Percentiles rank a stretch among this genome's conserved stretches.
Conservation (phyloP, 1,140 invertebrate species). For the Melipona quadrifasciata region DNA sequence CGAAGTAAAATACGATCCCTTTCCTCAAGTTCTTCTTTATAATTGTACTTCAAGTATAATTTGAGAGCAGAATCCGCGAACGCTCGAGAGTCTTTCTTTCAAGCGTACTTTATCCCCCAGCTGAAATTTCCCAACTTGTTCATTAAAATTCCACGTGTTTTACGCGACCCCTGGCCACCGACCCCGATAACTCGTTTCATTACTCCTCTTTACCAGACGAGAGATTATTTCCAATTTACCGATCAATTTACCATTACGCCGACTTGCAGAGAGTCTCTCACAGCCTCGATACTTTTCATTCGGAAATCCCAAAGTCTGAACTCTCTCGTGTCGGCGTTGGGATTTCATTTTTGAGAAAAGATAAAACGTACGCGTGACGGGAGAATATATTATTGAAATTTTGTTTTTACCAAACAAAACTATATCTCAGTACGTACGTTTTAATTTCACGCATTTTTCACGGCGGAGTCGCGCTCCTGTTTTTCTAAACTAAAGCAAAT, state of each 20-base stretch:
- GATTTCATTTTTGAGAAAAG: too few relatives aligned
- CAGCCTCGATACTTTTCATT: background rate
- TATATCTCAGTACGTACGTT: too few relatives aligned
- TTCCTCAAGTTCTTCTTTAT: slow-evolving; percentile 11
- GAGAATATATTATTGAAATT: background rate
- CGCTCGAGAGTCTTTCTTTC: slow-evolving; percentile 45
- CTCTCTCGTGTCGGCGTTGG: too few relatives aligned
- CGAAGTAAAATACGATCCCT: slow-evolving; percentile 35
- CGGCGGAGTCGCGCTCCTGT: background rate
- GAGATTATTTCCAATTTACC: slow-evolving; percentile 41
- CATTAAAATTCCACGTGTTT: slow-evolving; percentile 53
- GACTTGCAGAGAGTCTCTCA: background rate
- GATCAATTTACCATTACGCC: background rate
- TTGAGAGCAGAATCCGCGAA: slow-evolving; percentile 43
- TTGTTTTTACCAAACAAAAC: too few relatives aligned
- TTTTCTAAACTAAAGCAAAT: background rate
- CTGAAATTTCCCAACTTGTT: slow-evolving; percentile 50
- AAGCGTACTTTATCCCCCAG: slow-evolving; percentile 24
- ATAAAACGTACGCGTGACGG: too few relatives aligned
- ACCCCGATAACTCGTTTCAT: slow-evolving; percentile 38
- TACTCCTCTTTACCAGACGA: slow-evolving; percentile 28
- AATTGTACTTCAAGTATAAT: slow-evolving; percentile 29
- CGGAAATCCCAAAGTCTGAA: background rate
- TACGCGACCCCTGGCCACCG: slow-evolving; percentile 28
- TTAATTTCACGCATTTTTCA: too few relatives aligned